Evolutionary conservation across 2,888 invertebrate species (phyloP), one percentile per base, ranked within the genome.

Genomic region (Morpho helenor): DNA sequence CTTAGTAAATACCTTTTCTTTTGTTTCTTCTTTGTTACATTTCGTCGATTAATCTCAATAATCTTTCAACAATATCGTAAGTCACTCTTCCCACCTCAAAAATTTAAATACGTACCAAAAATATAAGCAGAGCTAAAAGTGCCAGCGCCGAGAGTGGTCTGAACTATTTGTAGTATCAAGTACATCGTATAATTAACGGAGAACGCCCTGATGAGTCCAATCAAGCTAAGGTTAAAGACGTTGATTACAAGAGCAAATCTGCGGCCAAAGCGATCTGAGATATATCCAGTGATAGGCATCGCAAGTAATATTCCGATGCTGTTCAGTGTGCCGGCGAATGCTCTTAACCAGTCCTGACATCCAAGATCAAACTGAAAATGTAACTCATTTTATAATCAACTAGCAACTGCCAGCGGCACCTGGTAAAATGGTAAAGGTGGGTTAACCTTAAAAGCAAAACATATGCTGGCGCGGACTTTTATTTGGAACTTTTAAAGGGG

Each of bases 301-400:
- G 94, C 94, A 56, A 95, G 80, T 61, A 95, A 91, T 53, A 94
- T 94, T 2, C 95, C 95, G 49, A 94, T 80, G 69, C 93, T 94
- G 78, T 92, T 94, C 2, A 95, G 82, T 2, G 95, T 95, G 2
- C 96, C 96, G 5, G 95, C 93, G 63, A 95, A 74, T 0, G 94
- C 92, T 50, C 95, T 84, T 68, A 94, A 92, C 95, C 95, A 95
- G 62, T 93, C 91, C 58, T 92, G 90, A 66, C 95, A 95, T 9
- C 92, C 93, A 5, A 95, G 77, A 66, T 91, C 85, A 71, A 93
- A 94, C 94, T 95, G 74, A 7, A 84, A 84, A 68, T 46, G 16
- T 41, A 2, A 31, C 31, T 31, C 31, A 31, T 31, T 31, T 31
- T 31, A 31, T 31, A 31, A 31, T 31, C 2, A 5, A 31, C 5